phyloP scores from a whole-genome alignment of 2,113 vertebrate species.

The Lipotes vexillifer region DNA sequence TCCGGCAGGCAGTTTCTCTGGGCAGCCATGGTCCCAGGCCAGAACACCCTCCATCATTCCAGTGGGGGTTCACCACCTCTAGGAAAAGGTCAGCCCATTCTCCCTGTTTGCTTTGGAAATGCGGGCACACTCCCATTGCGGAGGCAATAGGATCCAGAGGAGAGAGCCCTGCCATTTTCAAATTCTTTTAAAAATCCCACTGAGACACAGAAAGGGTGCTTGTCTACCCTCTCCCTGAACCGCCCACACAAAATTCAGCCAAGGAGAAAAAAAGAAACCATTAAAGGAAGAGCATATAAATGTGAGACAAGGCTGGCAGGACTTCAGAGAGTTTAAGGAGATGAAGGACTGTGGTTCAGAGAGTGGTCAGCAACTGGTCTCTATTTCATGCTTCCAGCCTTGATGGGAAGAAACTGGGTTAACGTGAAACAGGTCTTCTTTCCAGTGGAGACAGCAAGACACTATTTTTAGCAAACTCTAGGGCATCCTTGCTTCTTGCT shows the following conservation, averaged over 20 bases:
- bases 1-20: neutral
- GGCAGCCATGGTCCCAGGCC: neutral
- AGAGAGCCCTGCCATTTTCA: neutral
- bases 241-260: neutral
- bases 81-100: neutral
- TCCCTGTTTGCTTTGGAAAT: neutral
- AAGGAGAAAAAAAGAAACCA: neutral
- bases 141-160: neutral
- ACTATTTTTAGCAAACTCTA: neutral
- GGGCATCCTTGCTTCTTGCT: neutral
- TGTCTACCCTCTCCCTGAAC: neutral
- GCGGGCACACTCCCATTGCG: neutral
- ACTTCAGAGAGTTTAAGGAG: neutral
- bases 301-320: neutral
- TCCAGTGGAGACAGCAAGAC: neutral
- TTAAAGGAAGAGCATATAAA: neutral
- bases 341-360: slow-evolving; percentile 14
- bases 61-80: neutral
- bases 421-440: neutral
- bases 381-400: neutral
- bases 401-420: neutral
- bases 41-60: neutral
- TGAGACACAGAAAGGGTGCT: neutral
- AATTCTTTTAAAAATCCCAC: neutral
- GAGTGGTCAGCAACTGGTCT: neutral